These are phyloP conservation scores for Pristionchus exspectatus DNA, from an alignment of 2,888 invertebrate species.

Conservation along the genomic window DNA sequence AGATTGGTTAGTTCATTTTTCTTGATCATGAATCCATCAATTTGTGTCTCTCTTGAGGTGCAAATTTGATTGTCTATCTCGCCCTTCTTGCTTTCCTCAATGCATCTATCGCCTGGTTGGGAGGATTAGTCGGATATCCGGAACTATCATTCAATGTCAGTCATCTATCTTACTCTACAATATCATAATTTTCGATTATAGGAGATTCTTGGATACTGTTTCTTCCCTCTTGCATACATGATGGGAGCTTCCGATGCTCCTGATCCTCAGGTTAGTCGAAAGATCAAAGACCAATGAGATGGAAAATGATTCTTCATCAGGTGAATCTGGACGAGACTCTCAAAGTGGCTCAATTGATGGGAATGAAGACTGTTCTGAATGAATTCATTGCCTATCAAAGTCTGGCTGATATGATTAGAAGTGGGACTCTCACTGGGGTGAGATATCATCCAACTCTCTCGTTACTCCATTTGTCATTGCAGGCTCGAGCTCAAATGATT, in stretches of 20 bases:
- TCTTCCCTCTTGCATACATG: slow-evolving; percentile 73
- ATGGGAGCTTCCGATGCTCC: slow-evolving; percentile 71
- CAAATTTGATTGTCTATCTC: slow-evolving; percentile 92
- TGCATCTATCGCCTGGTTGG: slow-evolving; percentile 88
- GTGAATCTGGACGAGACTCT: slow-evolving; percentile 62
- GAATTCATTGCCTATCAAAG: slow-evolving; percentile 75
- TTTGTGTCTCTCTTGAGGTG: slow-evolving; percentile 81
- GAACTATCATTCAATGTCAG: slow-evolving; percentile 82
- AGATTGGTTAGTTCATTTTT: slow-evolving; percentile 82
- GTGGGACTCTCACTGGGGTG: slow-evolving; percentile 55
- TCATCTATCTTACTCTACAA: not conserved
- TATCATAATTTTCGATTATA: not conserved
- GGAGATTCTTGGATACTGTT: slow-evolving; percentile 56
- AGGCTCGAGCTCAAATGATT: slow-evolving; percentile 71
- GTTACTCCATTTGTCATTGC: not conserved
- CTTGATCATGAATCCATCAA: not conserved
- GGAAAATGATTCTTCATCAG: not conserved
- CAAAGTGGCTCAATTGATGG: slow-evolving; percentile 72
- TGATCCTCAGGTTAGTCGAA: slow-evolving; percentile 59
- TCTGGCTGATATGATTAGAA: slow-evolving; percentile 62
- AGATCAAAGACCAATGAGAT: not conserved
- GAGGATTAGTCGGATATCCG: slow-evolving; percentile 86
- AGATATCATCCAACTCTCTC: not conserved
- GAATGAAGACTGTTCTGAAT: slow-evolving; percentile 75
- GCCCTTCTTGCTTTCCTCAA: slow-evolving; percentile 91